Evolutionary conservation across 2,113 vertebrate species (phyloP), one percentile per base, ranked within the genome.

Genomic region (Poeciliopsis prolifica): DNA sequence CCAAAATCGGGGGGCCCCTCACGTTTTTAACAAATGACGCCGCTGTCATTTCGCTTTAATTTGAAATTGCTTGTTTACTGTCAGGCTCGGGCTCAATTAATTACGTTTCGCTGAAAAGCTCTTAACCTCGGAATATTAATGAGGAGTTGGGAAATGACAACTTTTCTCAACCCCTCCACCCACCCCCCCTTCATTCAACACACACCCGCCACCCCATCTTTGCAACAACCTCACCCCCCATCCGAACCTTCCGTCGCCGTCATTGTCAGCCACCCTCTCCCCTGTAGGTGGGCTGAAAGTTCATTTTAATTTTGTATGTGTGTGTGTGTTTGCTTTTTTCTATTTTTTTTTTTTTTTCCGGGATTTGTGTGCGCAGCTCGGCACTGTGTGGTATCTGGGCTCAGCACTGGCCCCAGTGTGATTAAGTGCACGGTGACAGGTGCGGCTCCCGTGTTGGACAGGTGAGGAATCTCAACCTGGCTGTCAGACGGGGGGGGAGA

Each of bases 11-110:
- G 87, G 87, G 86, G 83, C 96, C 97, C 96, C 95, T 95, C 95
- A 95, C 96, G 95, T 97, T 98, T 95, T 93, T 93, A 91, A 97
- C 97, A 98, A 98, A 98, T 97, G 97, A 98, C 96, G 95, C 95
- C 91, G 96, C 98, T 97, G 96, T 99, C 97, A 98, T 98, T 98
- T 98, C 94, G 95, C 96, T 98, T 98, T 99, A 99, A 98, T 99
- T 98, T 98, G 97, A 98, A 99, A 99, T 98, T 98, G 97, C 97
- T 99, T 99, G 97, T 99, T 99, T 99, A 99, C 97, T 98, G 97
- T 99, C 97, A 97, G 91, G 96, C 96, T 95, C 95, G 94, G 96
- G 96, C 97, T 97, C 97, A 98, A 99, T 98, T 98, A 99, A 99
- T 99, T 98, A 99, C 97, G 96, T 98, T 98, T 98, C 96, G 96